These are phyloP conservation scores for Hydriomena furcata DNA, from an alignment of 2,888 invertebrate genomes.

Conservation along the genomic window DNA sequence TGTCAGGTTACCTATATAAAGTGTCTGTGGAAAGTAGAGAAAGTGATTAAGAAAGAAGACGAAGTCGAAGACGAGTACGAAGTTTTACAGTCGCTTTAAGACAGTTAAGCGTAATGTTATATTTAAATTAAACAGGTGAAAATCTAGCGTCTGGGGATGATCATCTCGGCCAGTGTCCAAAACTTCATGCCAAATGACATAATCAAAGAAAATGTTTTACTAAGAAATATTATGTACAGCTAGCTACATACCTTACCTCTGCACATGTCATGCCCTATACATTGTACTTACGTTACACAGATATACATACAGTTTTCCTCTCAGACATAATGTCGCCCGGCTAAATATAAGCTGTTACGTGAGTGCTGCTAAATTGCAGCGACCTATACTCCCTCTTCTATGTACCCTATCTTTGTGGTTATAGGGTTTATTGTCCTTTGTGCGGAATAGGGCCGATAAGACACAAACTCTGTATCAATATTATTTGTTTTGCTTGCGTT, in stretches of 20 bases:
- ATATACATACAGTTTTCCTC: slow-evolving; percentile 21
- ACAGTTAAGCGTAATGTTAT: too few relatives aligned
- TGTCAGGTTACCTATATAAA: too few relatives aligned
- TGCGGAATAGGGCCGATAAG: slow-evolving; percentile 4
- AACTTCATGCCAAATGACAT: slow-evolving; percentile 31
- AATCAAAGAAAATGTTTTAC: slow-evolving; percentile 22
- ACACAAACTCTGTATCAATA: slow-evolving; percentile 24
- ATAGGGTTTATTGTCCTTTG: slow-evolving; percentile 12
- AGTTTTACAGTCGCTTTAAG: too few relatives aligned
- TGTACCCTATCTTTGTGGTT: slow-evolving; percentile 4
- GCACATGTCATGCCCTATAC: slow-evolving; percentile 14
- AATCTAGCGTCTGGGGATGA: neutral
- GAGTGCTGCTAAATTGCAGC: slow-evolving; percentile 35
- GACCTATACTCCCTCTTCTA: slow-evolving; percentile 2
- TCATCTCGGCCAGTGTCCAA: slow-evolving; percentile 6
- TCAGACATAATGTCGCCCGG: slow-evolving; percentile 49
- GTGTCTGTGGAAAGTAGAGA: too few relatives aligned
- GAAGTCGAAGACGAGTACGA: too few relatives aligned
- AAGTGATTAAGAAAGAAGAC: too few relatives aligned
- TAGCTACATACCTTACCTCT: neutral
- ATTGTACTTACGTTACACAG: slow-evolving; percentile 1
- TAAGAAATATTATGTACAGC: slow-evolving; percentile 4
- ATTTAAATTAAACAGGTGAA: neutral
- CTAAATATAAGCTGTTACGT: slow-evolving; percentile 48
- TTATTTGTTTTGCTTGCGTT: slow-evolving; percentile 31